These are phyloP conservation scores for Loriculus beryllinus DNA, from an alignment of 2,797 vertebrate genomes.

Conservation along the genomic window DNA sequence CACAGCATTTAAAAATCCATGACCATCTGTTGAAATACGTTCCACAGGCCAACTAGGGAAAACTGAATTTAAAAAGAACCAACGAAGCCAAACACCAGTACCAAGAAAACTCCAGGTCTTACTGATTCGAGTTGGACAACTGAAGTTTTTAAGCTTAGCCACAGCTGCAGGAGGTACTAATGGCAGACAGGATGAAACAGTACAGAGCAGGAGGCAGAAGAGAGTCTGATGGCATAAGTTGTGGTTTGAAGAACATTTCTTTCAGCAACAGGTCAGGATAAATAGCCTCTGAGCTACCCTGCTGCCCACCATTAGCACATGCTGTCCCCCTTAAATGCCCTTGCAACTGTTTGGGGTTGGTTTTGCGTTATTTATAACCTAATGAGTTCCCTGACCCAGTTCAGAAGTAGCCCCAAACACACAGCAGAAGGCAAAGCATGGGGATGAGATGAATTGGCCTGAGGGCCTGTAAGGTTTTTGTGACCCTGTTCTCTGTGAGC, in stretches of 20 bases:
- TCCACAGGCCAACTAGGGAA: slow-evolving; percentile 21
- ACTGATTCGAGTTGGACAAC: neutral
- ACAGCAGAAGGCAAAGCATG: neutral
- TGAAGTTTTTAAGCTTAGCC: neutral
- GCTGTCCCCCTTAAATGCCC: neutral
- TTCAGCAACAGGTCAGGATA: neutral
- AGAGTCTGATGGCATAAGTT: neutral
- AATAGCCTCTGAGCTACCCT: neutral
- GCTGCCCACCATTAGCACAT: neutral
- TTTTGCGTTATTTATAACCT: neutral
- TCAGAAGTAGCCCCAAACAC: neutral
- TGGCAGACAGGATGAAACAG: neutral
- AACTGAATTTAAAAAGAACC: neutral
- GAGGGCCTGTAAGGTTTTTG: neutral
- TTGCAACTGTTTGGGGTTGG: neutral
- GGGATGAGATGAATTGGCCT: neutral
- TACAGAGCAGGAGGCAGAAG: neutral
- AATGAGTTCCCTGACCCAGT: neutral
- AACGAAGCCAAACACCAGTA: neutral
- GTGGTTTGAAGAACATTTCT: neutral
- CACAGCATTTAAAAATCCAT: slow-evolving; percentile 54
- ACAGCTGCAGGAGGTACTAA: neutral
- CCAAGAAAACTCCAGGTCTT: neutral
- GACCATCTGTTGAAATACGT: slow-evolving; percentile 56
- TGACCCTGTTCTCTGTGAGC: neutral